These are phyloP conservation scores for Phoxinus phoxinus DNA, from an alignment of 2,113 vertebrate species.

Conservation along the genomic window DNA sequence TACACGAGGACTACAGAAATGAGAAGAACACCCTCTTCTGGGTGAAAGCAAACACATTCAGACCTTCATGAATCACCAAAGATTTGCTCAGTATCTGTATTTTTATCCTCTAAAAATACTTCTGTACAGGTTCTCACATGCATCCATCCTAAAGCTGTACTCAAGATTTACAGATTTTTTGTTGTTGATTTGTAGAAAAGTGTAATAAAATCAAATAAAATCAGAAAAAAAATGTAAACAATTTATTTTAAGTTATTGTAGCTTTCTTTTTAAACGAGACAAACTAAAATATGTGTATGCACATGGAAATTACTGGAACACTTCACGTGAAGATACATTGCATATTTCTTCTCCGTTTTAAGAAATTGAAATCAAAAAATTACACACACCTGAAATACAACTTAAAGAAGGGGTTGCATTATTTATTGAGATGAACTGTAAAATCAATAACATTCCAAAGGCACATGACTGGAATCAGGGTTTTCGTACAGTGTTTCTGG, in stretches of 20 bases:
- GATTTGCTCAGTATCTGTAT: not conserved
- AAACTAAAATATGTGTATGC: not conserved
- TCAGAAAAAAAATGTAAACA: not conserved
- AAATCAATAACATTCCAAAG: not conserved
- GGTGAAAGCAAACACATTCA: not conserved
- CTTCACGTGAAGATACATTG: no score
- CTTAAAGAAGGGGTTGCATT: not conserved
- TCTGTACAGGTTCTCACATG: not conserved
- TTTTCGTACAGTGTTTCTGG: constrained; percentile 20
- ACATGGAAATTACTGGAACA: not conserved
- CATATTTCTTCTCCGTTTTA: no score
- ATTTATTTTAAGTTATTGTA: not conserved
- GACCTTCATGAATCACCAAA: not conserved
- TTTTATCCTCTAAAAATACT: not conserved
- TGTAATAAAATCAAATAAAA: not conserved
- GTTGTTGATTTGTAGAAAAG: not conserved
- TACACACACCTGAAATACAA: no score
- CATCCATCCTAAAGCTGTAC: not conserved
- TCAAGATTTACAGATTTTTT: not conserved
- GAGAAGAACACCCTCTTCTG: not conserved
- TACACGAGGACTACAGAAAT: not conserved
- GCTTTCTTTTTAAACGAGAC: not conserved
- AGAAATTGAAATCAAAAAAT: not conserved
- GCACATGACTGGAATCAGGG: not conserved
- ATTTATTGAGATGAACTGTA: not conserved